Conservation (phyloP, 2,797 vertebrate species). For the Streptopelia turtur region DNA sequence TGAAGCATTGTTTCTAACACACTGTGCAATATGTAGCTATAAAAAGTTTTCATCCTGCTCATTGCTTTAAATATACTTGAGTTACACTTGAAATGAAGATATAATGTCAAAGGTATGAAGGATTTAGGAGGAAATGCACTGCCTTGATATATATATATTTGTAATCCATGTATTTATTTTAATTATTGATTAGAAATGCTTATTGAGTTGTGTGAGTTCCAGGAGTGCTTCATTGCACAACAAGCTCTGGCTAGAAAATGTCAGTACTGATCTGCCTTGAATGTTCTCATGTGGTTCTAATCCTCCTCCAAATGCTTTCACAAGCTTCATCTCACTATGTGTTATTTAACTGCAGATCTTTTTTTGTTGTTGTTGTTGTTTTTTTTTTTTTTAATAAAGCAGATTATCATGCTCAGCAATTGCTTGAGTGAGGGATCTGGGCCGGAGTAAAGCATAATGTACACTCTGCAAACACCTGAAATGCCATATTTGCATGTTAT, state of each 20-base stretch:
- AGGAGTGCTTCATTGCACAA: not conserved
- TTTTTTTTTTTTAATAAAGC: not conserved
- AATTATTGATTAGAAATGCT: conserved; percentile 52
- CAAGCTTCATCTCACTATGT: conserved; percentile 1
- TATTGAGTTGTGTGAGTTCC: not conserved
- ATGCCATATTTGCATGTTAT: not conserved
- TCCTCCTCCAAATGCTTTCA: conserved; percentile 35
- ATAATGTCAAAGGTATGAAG: conserved; percentile 1
- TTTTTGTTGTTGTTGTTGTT: not conserved
- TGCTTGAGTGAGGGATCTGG: not conserved
- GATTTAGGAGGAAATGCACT: not conserved
- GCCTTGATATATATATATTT: not conserved
- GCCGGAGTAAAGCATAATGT: not conserved
- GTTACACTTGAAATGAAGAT: not conserved
- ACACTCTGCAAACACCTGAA: not conserved
- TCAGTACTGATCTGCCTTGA: conserved; percentile 18
- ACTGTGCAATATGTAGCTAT: not conserved
- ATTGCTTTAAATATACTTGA: not conserved
- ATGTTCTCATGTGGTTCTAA: conserved; percentile 28
- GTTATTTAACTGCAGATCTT: conserved; percentile 29
- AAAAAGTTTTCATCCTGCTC: not conserved
- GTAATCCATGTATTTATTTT: conserved; percentile 18
- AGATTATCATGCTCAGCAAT: not conserved
- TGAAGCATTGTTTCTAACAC: conserved; percentile 7
- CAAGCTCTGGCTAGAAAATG: conserved; percentile 5